These are phyloP conservation scores for Caenorhabditis japonica DNA, from an alignment of 2,888 invertebrate species.

Conservation along the genomic window DNA sequence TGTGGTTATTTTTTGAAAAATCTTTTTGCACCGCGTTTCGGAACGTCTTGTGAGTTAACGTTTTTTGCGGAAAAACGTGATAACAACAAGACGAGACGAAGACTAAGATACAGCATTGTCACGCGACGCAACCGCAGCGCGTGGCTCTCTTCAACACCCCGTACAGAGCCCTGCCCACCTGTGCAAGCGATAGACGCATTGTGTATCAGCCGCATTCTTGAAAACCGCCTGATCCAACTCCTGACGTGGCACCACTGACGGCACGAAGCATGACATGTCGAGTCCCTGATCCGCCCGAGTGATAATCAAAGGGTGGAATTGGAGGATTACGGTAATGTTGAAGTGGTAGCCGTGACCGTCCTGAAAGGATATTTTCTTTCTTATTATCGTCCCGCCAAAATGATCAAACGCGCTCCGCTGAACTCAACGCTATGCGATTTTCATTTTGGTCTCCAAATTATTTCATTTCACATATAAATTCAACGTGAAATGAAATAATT, in stretches of 20 bases:
- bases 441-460: neutral
- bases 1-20: too few relatives aligned
- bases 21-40: too few relatives aligned
- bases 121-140: too few relatives aligned
- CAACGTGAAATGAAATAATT: too few relatives aligned
- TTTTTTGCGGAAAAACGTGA: too few relatives aligned
- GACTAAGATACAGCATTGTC: too few relatives aligned
- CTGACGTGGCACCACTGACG: constrained; percentile 60
- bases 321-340: constrained; percentile 74
- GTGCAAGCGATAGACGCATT: constrained; percentile 72
- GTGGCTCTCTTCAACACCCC: too few relatives aligned
- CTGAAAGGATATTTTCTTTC: constrained; percentile 58
- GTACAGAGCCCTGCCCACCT: constrained; percentile 37
- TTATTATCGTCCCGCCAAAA: neutral
- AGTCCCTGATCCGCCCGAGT: constrained; percentile 73
- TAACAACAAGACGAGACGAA: too few relatives aligned
- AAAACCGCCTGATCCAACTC: constrained; percentile 64
- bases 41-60: too few relatives aligned
- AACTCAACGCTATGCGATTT: neutral
- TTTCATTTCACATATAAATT: too few relatives aligned
- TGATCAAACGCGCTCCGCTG: too few relatives aligned
- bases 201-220: constrained; percentile 65
- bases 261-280: constrained; percentile 70
- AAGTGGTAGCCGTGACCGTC: constrained; percentile 69
- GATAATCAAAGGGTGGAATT: constrained; percentile 76